Base-by-base conservation (phyloP, 2,888 invertebrate genomes). In the Zaprionus lineosus region DNA sequence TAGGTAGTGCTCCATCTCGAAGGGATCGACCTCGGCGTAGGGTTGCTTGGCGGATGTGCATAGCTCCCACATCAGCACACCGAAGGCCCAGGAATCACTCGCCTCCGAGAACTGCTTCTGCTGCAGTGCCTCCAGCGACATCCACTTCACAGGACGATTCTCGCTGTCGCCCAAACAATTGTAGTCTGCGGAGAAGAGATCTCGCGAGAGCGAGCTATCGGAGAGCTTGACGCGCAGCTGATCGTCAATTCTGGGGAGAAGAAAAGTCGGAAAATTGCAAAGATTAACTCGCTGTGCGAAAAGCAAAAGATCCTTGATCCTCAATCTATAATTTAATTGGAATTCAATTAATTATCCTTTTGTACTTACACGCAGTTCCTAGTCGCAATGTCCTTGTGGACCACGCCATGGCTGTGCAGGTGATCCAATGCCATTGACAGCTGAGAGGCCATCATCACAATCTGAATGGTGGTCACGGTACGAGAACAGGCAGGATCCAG, bases 41-140 rank as follows among this genome's bases (percentile, higher is more conserved):
- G 98, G 98, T 82, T 97, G 94, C 64, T 96, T 95, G 1, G 96
- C 97, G 72, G 97, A 92, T 1, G 98, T 98, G 69, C 96, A 94
- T 78, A 98, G 89, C 90, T 98, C 98, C 98, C 98, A 98, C 65
- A 98, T 91, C 21, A 96, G 93, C 39, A 98, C 95, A 11, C 98
- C 98, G 90, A 97, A 95, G 2, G 97, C 94, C 98, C 98, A 98
- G 94, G 97, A 96, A 91, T 98, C 98, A 50, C 97, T 95, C 48
- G 96, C 94, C 40, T 94, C 94, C 52, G 95, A 94, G 89, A 96
- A 97, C 86, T 95, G 94, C 83, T 95, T 94, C 75, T 95, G 94
- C 50, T 95, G 92, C 51, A 97, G 91, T 21, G 95, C 94, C 91
- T 98, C 98, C 31, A 96, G 91, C 0, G 98, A 95, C 92, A 98